Base-by-base conservation (phyloP, 2,888 invertebrate species). In the Tenthredo mesomela region DNA sequence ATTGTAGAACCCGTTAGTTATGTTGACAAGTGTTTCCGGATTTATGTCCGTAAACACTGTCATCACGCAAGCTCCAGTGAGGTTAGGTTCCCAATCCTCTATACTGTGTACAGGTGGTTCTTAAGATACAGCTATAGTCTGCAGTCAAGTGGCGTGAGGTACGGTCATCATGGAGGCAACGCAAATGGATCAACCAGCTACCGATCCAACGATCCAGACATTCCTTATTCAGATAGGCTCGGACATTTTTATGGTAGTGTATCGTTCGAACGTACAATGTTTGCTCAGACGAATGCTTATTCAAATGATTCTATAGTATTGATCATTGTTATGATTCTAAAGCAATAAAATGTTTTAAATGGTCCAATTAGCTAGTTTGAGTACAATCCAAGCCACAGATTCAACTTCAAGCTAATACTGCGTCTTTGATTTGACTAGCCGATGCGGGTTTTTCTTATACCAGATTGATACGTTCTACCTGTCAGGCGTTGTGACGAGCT, bases 1-100 rank as follows among this genome's bases (percentile, higher is more conserved):
- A 54, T 54, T 54, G 54, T 54, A 54, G n/a, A n/a, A 54, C n/a
- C 54, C 54, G 54, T 54, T 54, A n/a, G 54, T 54, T n/a, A 54
- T n/a, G 54, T 54, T 54, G 54, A 54, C 54, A 54, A 54, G 54
- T n/a, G 7, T 6, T 54, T 54, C n/a, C 54, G 54, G 54, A 54
- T 7, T 54, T 6, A 54, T 54, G 54, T 54, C 54, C n/a, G 18
- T n/a, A n/a, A 54, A 54, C n/a, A 54, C 54, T n/a, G 54, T n/a
- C 54, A 54, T n/a, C 54, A 54, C 54, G n/a, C 54, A n/a, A n/a
- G 54, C 54, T 54, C n/a, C 54, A 7, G n/a, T 54, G 7, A 54
- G 54, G 54, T n/a, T 54, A n/a, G 54, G n/a, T 54, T 54, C n/a
- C n/a, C 6, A 54, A 54, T 54, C 2, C 54, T 54, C n/a, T 54